Base-by-base conservation (phyloP, 2,113 vertebrate genomes). In the Lagenorhynchus albirostris region DNA sequence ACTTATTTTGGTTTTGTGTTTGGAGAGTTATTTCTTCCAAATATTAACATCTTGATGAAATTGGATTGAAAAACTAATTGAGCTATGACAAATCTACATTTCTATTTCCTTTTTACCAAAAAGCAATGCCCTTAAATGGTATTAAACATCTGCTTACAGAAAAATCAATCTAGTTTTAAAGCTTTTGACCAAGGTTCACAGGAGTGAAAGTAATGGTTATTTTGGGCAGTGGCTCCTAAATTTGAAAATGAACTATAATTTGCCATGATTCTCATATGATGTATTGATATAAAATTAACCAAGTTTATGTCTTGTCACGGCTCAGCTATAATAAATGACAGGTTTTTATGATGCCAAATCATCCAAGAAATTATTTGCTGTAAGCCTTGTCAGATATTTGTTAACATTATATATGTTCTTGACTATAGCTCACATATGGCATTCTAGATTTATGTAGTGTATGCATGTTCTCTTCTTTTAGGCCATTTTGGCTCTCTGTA, bases 301-400 rank as follows among this genome's bases (percentile, higher is more conserved):
- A 97, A 97, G 73, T 98, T 97, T 97, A 97, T 97, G 85, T 86
- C 41, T 88, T 95, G 85, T 97, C 97, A 98, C 83, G 97, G 80
- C 53, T 94, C 80, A 79, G 89, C 68, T 84, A 77, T 93, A 97
- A 98, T 94, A 97, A 98, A 98, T 97, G 97, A 98, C 93, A 97
- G 82, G 83, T 71, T 98, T 96, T 97, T 71, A 2, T 97, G 95
- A 94, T 98, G 83, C 87, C 98, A 98, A 98, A 97, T 60, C 96
- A 97, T 98, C 96, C 97, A 98, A 97, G 84, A 97, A 98, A 98
- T 98, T 97, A 98, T 98, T 98, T 98, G 82, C 80, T 98, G 53
- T 98, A 87, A 93, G 96, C 92, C 97, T 98, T 98, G 98, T 97
- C 97, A 98, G 95, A 98, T 98, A 97, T 98, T 74, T 98, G 95